phyloP scores from a whole-genome alignment of 2,797 vertebrate genomes.

The Ispidina picta region DNA sequence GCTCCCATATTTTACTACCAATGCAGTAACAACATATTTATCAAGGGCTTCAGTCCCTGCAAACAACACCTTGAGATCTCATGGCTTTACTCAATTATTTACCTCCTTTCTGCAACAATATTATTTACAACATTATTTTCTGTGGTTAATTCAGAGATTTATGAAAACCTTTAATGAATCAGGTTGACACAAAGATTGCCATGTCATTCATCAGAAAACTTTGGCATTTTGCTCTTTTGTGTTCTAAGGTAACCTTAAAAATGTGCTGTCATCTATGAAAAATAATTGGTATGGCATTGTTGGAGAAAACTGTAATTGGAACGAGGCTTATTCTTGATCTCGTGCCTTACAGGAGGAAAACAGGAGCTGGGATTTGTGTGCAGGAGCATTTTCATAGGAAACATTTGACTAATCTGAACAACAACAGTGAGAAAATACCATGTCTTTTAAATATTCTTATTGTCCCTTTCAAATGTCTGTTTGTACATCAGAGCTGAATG shows the following conservation, averaged over 20 bases:
- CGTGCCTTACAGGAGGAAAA: neutral
- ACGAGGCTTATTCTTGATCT: neutral
- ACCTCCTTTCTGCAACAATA: neutral
- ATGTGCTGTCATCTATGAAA: neutral
- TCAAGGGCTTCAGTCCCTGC: neutral
- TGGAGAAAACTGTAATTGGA: neutral
- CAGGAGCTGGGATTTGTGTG: neutral
- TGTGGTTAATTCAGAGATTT: neutral
- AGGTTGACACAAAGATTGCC: conserved; percentile 9
- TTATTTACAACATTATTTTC: neutral
- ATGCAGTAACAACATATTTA: neutral
- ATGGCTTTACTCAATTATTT: neutral
- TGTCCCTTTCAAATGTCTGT: neutral
- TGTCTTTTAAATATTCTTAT: neutral
- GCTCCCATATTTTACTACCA: neutral
- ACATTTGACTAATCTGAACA: neutral
- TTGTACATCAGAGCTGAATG: neutral
- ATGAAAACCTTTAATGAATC: neutral
- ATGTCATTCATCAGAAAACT: neutral
- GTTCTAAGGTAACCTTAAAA: neutral
- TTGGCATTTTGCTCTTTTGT: neutral
- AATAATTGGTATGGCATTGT: neutral
- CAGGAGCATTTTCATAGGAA: neutral
- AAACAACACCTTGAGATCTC: neutral
- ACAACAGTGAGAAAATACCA: neutral